Evolutionary conservation across 1,140 invertebrate species (phyloP).

Genomic region (Hestina assimilis): DNA sequence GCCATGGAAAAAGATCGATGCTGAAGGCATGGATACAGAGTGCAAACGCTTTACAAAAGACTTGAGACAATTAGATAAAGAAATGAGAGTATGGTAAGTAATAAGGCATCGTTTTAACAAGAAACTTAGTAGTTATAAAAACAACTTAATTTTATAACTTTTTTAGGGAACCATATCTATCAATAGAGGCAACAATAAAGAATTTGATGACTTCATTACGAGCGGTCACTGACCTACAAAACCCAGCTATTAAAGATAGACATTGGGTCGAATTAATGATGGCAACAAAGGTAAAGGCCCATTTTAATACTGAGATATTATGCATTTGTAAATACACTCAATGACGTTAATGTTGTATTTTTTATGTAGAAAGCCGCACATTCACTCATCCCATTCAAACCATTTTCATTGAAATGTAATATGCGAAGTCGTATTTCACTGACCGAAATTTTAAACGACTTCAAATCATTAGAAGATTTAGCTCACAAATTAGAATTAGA

Average conservation of each 20-base stretch:
- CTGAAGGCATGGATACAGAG: slow-evolving; percentile 96
- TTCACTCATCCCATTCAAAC: slow-evolving; percentile 34
- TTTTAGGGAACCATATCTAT: slow-evolving; percentile 76
- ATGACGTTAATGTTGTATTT: slow-evolving; percentile 15
- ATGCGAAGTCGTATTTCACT: slow-evolving; percentile 33
- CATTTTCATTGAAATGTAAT: slow-evolving; percentile 30
- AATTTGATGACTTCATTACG: slow-evolving; percentile 92
- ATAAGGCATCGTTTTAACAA: not conserved
- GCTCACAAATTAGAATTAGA: slow-evolving; percentile 22
- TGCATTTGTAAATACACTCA: not conserved
- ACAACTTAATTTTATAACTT: not conserved
- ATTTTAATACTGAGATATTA: slow-evolving; percentile 15
- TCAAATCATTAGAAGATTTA: slow-evolving; percentile 50
- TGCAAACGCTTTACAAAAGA: slow-evolving; percentile 95
- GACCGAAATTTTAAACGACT: slow-evolving; percentile 54
- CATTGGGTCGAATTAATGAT: slow-evolving; percentile 97
- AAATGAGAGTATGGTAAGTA: slow-evolving; percentile 88
- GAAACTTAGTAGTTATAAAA: not conserved
- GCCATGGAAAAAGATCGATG: slow-evolving; percentile 94
- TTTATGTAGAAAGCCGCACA: slow-evolving; percentile 53
- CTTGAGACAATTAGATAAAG: slow-evolving; percentile 90
- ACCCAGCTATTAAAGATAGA: slow-evolving; percentile 93
- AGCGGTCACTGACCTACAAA: slow-evolving; percentile 95
- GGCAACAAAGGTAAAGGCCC: slow-evolving; percentile 86
- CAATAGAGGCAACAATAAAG: slow-evolving; percentile 86